Percentiles rank a stretch among this genome's conserved stretches.
Evolutionary conservation across 2,113 vertebrate genomes (phyloP).

Genomic region (Zosterops hypoxanthus): DNA sequence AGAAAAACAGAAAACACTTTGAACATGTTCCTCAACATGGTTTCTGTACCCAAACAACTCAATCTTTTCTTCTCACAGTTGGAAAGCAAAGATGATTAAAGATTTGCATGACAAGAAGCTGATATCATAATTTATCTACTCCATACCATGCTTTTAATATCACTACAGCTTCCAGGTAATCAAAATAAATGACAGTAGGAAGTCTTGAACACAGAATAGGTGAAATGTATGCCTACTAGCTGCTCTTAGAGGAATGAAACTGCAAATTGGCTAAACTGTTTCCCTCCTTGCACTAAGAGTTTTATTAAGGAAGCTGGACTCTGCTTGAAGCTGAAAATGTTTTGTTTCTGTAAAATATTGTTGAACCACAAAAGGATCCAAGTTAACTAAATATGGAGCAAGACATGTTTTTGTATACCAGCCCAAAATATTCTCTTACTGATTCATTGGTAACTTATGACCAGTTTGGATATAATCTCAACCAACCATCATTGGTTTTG

Average conservation of each 20-base stretch:
- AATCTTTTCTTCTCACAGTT: background rate
- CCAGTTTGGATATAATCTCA: conserved; percentile 21
- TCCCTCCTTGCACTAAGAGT: background rate
- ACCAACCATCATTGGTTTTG: background rate
- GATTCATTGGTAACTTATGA: conserved; percentile 40
- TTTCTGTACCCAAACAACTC: background rate
- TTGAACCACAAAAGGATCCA: conserved; percentile 8
- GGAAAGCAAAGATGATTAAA: background rate
- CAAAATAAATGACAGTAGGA: background rate
- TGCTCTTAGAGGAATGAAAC: background rate
- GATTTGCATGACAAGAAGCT: background rate
- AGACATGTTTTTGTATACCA: conserved; percentile 21
- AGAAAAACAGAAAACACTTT: background rate
- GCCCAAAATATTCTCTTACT: conserved; percentile 22
- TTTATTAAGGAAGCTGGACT: background rate
- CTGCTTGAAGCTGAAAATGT: background rate
- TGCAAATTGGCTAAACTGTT: background rate
- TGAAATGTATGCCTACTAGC: background rate
- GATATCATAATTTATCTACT: background rate
- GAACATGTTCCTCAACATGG: background rate
- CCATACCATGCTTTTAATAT: background rate
- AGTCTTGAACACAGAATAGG: background rate
- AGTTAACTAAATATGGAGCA: conserved; percentile 3
- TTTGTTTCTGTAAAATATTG: conserved; percentile 6
- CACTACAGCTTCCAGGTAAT: background rate